A percentile compares a stretch with the other conserved stretches of the same genome.
phyloP scores from a whole-genome alignment of 1,140 invertebrate genomes.

The Gryon sp. region DNA sequence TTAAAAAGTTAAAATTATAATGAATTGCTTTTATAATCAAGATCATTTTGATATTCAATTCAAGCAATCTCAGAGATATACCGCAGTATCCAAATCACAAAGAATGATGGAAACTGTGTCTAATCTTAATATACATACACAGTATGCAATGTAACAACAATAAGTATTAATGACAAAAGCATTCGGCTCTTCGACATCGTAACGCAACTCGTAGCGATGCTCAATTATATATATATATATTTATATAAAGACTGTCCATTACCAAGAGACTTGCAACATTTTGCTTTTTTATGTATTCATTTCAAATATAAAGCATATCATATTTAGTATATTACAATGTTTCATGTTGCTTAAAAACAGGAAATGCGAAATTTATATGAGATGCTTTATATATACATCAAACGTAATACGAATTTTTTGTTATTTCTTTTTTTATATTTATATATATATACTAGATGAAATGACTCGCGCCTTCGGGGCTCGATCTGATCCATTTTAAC shows the following conservation, averaged over 20 bases:
- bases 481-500: too few species aligned
- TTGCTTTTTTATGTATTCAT: constrained; percentile 2
- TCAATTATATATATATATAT: constrained; percentile 60
- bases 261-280: constrained; percentile 33
- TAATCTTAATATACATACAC: constrained; percentile 40
- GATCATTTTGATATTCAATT: background rate
- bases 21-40: too few species aligned
- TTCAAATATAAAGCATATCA: constrained; percentile 45
- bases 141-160: constrained; percentile 53
- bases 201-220: constrained; percentile 35
- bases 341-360: background rate
- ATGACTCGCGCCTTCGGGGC: too few species aligned
- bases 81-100: constrained; percentile 31
- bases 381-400: constrained; percentile 18
- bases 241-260: constrained; percentile 63
- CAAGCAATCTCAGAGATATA: constrained; percentile 12
- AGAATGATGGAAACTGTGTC: constrained; percentile 23
- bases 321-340: constrained; percentile 18
- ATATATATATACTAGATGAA: constrained; percentile 26
- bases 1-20: too few species aligned
- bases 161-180: constrained; percentile 53
- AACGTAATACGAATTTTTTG: too few species aligned
- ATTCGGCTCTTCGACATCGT: constrained; percentile 71
- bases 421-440: constrained; percentile 13
- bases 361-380: constrained; percentile 16